Percentiles rank a stretch among this genome's conserved stretches.
Conservation (phyloP, 2,888 invertebrate genomes). For the Polyommatus icarus region DNA sequence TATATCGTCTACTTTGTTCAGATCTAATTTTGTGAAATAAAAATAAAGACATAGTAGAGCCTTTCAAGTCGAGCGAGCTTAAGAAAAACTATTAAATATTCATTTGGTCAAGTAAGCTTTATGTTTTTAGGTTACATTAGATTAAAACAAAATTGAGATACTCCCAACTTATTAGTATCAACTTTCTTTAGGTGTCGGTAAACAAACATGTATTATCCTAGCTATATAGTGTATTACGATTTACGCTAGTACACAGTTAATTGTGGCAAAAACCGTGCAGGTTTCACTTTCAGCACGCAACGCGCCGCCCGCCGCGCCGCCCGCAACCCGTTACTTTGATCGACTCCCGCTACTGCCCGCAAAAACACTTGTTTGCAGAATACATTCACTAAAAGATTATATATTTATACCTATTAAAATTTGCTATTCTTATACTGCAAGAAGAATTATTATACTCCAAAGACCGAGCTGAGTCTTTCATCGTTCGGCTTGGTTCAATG, state of each 20-base stretch:
- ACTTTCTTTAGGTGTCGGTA: not conserved
- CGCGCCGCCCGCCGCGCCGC: constrained; percentile 37
- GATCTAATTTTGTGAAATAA: too few relatives aligned
- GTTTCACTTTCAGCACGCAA: constrained; percentile 57
- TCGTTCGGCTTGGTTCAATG: not conserved
- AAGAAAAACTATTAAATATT: too few relatives aligned
- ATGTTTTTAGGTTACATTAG: too few relatives aligned
- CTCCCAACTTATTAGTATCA: not conserved
- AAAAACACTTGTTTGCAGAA: not conserved
- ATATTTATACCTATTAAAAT: too few relatives aligned
- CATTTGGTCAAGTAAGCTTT: too few relatives aligned
- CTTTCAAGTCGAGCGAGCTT: too few relatives aligned
- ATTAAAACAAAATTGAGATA: too few relatives aligned
- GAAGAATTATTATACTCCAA: too few relatives aligned
- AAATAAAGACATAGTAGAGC: too few relatives aligned
- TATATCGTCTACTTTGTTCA: too few relatives aligned
- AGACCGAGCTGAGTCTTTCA: not conserved
- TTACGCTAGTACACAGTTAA: constrained; percentile 11
- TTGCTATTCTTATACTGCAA: too few relatives aligned
- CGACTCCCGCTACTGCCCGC: constrained; percentile 1
- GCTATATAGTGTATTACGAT: not conserved
- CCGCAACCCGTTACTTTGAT: constrained; percentile 46
- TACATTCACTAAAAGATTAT: not conserved
- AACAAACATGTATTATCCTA: not conserved
- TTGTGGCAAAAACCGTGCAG: constrained; percentile 30